Evolutionary conservation across 2,797 vertebrate genomes (phyloP).

Genomic region (Periophthalmus magnuspinnatus): DNA sequence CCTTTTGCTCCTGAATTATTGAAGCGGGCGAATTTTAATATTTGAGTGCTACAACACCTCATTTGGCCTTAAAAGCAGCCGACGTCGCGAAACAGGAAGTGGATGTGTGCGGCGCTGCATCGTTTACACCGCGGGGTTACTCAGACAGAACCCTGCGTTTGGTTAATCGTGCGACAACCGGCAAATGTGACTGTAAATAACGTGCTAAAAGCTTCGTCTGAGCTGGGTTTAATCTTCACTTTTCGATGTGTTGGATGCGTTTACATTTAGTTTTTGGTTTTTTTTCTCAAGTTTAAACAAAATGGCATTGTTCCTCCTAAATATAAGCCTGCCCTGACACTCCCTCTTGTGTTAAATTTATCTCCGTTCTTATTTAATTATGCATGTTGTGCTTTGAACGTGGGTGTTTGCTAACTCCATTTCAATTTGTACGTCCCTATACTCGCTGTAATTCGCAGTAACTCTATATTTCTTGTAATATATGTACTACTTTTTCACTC

Average conservation of each 20-base stretch:
- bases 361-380: background rate
- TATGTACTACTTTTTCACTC: too few species aligned
- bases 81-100: background rate
- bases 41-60: slow-evolving; percentile 14
- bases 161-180: background rate
- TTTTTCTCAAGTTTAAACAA: background rate
- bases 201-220: background rate
- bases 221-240: background rate
- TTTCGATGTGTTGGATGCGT: background rate
- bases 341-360: background rate
- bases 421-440: background rate
- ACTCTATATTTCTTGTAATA: background rate
- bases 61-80: background rate
- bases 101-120: background rate
- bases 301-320: background rate
- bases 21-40: slow-evolving; percentile 17
- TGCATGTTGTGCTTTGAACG: background rate
- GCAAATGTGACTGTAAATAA: background rate
- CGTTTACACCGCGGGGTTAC: background rate
- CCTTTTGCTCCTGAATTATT: slow-evolving; percentile 14
- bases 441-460: background rate
- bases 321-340: background rate
- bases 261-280: background rate
- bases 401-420: background rate
- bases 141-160: background rate